These are phyloP conservation scores for Piscicola geometra DNA, from an alignment of 2,888 invertebrate genomes.

Conservation along the genomic window DNA sequence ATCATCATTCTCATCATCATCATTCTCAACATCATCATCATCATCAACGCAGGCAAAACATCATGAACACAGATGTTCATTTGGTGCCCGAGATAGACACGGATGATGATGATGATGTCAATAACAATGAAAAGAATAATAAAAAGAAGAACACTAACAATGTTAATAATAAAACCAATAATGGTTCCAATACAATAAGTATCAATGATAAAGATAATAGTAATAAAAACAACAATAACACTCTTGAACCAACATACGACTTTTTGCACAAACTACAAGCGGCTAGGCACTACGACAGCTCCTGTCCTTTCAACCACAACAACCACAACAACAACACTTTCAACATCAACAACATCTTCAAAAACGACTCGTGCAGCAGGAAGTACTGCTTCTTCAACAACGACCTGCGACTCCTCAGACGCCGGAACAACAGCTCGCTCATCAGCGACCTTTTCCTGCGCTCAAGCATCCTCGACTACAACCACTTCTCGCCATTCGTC, in stretches of 20 bases:
- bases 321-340: background rate
- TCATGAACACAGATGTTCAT: background rate
- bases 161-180: too few relatives aligned
- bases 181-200: too few relatives aligned
- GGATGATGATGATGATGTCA: background rate
- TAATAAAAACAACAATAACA: too few relatives aligned
- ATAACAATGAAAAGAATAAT: background rate
- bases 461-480: background rate
- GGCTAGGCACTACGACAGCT: too few relatives aligned
- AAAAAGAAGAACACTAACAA: background rate
- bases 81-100: background rate
- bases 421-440: background rate
- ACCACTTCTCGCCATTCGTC: background rate
- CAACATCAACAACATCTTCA: background rate
- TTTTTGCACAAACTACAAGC: too few relatives aligned
- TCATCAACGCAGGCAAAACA: background rate
- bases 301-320: background rate
- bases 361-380: background rate
- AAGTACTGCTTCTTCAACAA: background rate
- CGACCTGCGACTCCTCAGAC: background rate
- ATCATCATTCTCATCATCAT: too few relatives aligned
- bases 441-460: background rate
- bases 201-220: too few relatives aligned
- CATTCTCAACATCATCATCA: too few relatives aligned
- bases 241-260: too few relatives aligned